Evolutionary conservation across 2,797 vertebrate genomes (phyloP), one percentile per base, ranked within the genome.

Genomic region (Catharus ustulatus): DNA sequence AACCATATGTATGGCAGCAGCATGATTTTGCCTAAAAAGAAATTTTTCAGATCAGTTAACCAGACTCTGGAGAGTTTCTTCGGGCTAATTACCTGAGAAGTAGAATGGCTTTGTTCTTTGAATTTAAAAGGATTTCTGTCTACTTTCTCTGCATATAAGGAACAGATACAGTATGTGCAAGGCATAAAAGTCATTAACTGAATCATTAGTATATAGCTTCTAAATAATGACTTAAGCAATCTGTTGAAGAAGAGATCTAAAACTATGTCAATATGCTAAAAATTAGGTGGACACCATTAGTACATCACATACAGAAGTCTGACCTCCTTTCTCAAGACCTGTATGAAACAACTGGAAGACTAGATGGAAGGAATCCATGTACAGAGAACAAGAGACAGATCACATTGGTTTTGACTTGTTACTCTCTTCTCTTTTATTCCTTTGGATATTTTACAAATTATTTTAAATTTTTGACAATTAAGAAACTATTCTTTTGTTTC

Each of bases 391-490:
- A 69, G 59, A 84, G 16, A 88, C 22, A 89, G 82, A 77, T 83
- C 80, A 57, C 2, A 57, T 64, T 32, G 10, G 34, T 87, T 92
- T 59, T 80, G 75, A 74, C 11, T 91, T 80, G 62, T 58, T 92
- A 49, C 12, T 87, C 36, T 59, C 34, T 68, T 89, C 11, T 81
- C 15, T 82, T 90, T 84, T 71, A 79, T 85, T 92, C 29, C 52
- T 91, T 95, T 58, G 68, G 72, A 84, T 89, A 94, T 85, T 89
- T 93, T 72, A 54, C 36, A 92, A 93, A 95, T 75, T 46, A 48
- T 78, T 93, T 92, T 91, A 89, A 92, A 87, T 85, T 93, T 92
- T 62, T 89, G 30, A 89, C n/a, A 84, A 90, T 89, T 58, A 74
- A 75, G 20, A 8, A 92, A 68, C 24, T 51, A 46, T 82, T 84